Conservation (phyloP, 2,888 invertebrate genomes). For the Trachelus tabidus region DNA sequence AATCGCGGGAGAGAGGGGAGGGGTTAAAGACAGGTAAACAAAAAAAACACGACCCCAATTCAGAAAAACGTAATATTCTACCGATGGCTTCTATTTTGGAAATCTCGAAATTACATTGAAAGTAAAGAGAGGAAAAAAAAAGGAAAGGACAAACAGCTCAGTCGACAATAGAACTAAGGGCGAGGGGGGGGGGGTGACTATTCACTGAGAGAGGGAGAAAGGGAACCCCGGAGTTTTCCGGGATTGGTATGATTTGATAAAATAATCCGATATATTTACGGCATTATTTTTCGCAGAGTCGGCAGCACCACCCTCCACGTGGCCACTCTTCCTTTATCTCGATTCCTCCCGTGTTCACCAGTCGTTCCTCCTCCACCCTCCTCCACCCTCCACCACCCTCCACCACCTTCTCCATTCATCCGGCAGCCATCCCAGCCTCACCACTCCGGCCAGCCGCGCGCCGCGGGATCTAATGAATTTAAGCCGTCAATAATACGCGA, state of each 20-base stretch:
- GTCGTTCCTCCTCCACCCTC: too few relatives aligned
- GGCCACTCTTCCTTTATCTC: too few relatives aligned
- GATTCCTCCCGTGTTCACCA: too few relatives aligned
- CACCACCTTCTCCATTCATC: neutral
- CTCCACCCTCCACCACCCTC: too few relatives aligned
- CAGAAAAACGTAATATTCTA: too few relatives aligned
- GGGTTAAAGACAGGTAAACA: too few relatives aligned
- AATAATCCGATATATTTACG: conserved; percentile 29
- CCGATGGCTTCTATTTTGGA: neutral
- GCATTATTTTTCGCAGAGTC: conserved; percentile 28
- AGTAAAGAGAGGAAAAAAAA: too few relatives aligned
- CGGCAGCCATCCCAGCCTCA: neutral
- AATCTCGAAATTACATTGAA: conserved; percentile 17
- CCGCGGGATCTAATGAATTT: conserved; percentile 47
- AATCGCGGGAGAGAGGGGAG: too few relatives aligned
- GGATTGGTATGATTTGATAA: conserved; percentile 25
- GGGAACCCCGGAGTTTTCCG: conserved; percentile 15
- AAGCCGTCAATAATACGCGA: conserved; percentile 43
- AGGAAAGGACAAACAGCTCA: too few relatives aligned
- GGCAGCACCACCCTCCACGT: conserved; percentile 4
- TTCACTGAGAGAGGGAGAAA: conserved; percentile 5
- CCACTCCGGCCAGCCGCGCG: neutral
- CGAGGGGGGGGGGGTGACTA: too few relatives aligned
- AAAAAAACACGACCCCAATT: too few relatives aligned
- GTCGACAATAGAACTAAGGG: too few relatives aligned